Base-by-base conservation (phyloP, 2,113 vertebrate species). In the Diphyllodes magnificus region DNA sequence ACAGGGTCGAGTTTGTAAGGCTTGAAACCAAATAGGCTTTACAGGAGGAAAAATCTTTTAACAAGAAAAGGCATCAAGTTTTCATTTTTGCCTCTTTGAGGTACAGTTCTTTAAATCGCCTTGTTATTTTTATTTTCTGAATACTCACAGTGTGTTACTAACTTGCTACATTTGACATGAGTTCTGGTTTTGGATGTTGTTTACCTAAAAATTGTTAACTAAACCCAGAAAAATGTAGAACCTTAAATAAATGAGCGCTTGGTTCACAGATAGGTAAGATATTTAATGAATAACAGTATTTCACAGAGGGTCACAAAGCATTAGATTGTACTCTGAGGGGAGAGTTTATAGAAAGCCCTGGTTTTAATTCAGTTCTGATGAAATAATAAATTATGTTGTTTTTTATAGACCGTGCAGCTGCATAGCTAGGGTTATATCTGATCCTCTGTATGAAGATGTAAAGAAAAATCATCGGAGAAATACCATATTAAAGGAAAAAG, bases 361-460 rank as follows among this genome's bases (percentile, higher is more conserved):
- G 57, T 59, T 96, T 73, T 68, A 73, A 54, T 68, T 81, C 18
- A 66, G 7, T 24, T 84, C 8, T 42, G 15, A 35, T 91, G 40
- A 79, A 80, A 54, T 51, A 35, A 17, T 53, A n/a, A 80, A 54
- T 65, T 37, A n/a, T 28, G 4, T 75, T 89, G 13, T 12, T 81
- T 61, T 80, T 24, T 75, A 5, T 33, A 18, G 9, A 4, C 22
- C 0, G 0, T 69, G 59, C 24, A 71, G 3, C 11, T 0, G 1
- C 31, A 51, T 6, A 39, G 1, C 14, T 54, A 9, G 90, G 6
- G 11, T 69, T 86, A 2, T 56, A 10, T 57, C 5, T 69, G 18
- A 20, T 49, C 8, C n/a, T 84, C 21, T 89, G 24, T 5, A 7
- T 68, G 19, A 15, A 73, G 3, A 0, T 66, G 9, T 49, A 50